Evolutionary conservation across 1,140 invertebrate species (phyloP), one percentile per base, ranked within the genome.

Genomic region (Portunus trituberculatus): DNA sequence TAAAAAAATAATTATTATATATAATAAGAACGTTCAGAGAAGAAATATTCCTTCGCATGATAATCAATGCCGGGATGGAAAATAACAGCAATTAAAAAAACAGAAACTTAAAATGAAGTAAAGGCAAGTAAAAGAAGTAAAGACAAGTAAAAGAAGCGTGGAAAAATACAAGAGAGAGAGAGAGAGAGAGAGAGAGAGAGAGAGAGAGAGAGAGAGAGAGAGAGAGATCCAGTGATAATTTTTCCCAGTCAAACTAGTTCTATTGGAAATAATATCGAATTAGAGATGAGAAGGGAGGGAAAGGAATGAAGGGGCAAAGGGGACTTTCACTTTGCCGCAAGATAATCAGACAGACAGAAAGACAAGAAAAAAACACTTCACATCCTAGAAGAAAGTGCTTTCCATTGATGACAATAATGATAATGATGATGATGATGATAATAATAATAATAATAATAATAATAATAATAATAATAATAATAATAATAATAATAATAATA

Each of bases 151-250:
- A n/a, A n/a, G 67, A 20, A 8, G 67, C 67, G 67, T 76, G 67
- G 20, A 25, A 76, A 76, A 76, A 76, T 20, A 1, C 20, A 20
- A 76, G 67, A 76, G 67, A 76, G 67, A 76, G 67, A 76, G 67
- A 76, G 67, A 76, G 67, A 76, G 67, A 76, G 67, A 76, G 67
- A 76, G 67, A 76, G 67, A 76, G 67, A 76, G 67, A 76, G 67
- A 76, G 67, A 76, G 67, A 76, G 67, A 76, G 67, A 76, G 67
- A 76, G 67, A 76, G 67, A 76, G 67, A 76, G 67, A 76, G 67
- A 76, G 67, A 76, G 67, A 76, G 67, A 76, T n/a, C 67, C 6
- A 76, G 0, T 76, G 67, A 76, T n/a, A 76, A 76, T 76, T 76
- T 76, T 76, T 76, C 67, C 67, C 25, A 2, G 67, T 76, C 67